These are phyloP conservation scores for Myotis vivesi DNA, from an alignment of 2,797 vertebrate species.

Conservation along the genomic window DNA sequence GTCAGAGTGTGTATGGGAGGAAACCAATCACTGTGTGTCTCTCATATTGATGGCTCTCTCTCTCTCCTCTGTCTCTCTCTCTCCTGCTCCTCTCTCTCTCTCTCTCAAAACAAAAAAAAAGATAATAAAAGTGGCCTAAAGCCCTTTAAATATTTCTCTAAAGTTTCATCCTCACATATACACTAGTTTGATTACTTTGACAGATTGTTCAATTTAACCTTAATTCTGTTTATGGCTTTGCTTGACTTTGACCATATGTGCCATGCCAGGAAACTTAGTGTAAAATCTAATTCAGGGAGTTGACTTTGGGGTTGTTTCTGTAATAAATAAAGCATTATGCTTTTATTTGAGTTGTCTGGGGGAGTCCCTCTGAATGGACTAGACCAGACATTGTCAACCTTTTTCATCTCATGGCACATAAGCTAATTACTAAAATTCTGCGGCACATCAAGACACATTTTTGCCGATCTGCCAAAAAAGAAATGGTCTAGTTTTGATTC, in stretches of 20 bases:
- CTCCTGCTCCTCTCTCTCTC: no score
- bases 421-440: not conserved
- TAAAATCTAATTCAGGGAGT: not conserved
- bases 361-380: not conserved
- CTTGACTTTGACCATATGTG: not conserved
- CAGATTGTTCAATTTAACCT: not conserved
- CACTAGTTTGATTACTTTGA: not conserved
- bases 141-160: not conserved
- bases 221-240: slow-evolving; percentile 6
- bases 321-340: not conserved
- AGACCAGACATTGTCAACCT: not conserved
- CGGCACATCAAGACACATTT: not conserved
- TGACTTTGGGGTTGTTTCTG: not conserved
- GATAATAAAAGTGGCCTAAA: not conserved
- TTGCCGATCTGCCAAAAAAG: not conserved
- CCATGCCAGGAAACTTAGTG: not conserved
- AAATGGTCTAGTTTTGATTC: not conserved
- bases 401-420: not conserved
- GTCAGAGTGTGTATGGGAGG: no score
- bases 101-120: no score
- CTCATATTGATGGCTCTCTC: no score
- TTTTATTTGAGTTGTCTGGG: not conserved
- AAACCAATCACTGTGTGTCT: no score
- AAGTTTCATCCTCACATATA: not conserved
- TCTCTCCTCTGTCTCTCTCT: no score